Percentiles rank a stretch among this genome's conserved stretches.
These are phyloP conservation scores for Venusia cambrica DNA, from an alignment of 2,888 invertebrate genomes.

Conservation along the genomic window DNA sequence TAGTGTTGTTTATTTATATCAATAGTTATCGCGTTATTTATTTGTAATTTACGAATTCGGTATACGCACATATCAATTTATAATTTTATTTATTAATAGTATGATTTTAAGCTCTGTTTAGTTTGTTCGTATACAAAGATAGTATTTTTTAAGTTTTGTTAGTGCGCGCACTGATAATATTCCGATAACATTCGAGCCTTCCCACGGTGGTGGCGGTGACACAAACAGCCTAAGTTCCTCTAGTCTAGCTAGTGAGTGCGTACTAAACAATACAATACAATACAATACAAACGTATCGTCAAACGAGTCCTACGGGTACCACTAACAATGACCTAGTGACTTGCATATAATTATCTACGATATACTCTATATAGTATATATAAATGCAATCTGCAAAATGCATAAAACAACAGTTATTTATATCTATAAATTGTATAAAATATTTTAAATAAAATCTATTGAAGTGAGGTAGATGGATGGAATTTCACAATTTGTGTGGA, in stretches of 20 bases:
- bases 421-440: conserved; percentile 82
- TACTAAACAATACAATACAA: no score
- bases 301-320: conserved; percentile 64
- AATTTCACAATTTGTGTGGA: conserved; percentile 83
- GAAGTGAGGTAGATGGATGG: conserved; percentile 88
- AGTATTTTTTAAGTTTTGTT: conserved; percentile 52
- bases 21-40: conserved; percentile 32
- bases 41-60: conserved; percentile 40
- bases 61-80: conserved; percentile 58
- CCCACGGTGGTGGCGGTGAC: conserved; percentile 47
- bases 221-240: conserved; percentile 57
- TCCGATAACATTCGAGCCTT: conserved; percentile 29
- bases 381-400: conserved; percentile 81
- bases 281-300: conserved; percentile 43
- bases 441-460: conserved; percentile 81
- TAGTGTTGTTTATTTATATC: conserved; percentile 19
- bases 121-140: conserved; percentile 79
- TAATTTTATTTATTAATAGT: conserved; percentile 53
- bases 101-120: conserved; percentile 75
- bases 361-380: conserved; percentile 78
- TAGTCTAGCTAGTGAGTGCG: conserved; percentile 69
- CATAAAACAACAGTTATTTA: conserved; percentile 78
- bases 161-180: conserved; percentile 62
- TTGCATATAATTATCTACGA: conserved; percentile 77
- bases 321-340: conserved; percentile 71